Percentiles rank a stretch among this genome's conserved stretches.
phyloP scores from a whole-genome alignment of 2,113 vertebrate genomes.

The Malurus melanocephalus region DNA sequence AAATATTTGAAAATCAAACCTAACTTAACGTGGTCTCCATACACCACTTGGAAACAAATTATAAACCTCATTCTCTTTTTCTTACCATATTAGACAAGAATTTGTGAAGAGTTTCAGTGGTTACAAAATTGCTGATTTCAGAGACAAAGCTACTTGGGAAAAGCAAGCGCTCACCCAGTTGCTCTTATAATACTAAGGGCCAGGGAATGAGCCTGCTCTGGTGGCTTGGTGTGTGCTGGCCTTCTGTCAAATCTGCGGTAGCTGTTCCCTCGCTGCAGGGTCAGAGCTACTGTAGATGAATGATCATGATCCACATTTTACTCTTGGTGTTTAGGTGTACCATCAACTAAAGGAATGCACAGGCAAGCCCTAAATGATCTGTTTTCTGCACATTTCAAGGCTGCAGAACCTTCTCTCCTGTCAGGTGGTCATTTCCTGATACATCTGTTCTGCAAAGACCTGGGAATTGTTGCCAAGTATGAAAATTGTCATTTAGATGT shows the following conservation, averaged over 20 bases:
- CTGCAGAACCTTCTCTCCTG: background rate
- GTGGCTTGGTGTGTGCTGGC: background rate
- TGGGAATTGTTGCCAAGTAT: background rate
- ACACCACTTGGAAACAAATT: background rate
- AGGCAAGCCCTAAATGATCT: background rate
- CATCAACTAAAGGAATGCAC: background rate
- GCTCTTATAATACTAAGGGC: background rate
- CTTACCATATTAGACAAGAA: background rate
- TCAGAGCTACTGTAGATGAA: background rate
- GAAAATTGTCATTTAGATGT: background rate
- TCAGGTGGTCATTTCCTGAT: background rate
- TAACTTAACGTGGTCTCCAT: background rate
- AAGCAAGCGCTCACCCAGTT: background rate
- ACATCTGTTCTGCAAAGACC: background rate
- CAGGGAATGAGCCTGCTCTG: background rate
- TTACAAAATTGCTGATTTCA: background rate
- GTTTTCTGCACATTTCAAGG: background rate
- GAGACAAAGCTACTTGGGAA: background rate
- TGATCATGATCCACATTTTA: fast-evolving
- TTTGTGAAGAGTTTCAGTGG: background rate
- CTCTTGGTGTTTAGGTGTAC: background rate
- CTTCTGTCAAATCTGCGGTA: background rate
- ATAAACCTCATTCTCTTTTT: background rate
- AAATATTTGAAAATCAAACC: background rate
- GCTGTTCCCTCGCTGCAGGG: background rate